Base-by-base conservation (phyloP, 2,113 vertebrate genomes). In the Isurus oxyrinchus region DNA sequence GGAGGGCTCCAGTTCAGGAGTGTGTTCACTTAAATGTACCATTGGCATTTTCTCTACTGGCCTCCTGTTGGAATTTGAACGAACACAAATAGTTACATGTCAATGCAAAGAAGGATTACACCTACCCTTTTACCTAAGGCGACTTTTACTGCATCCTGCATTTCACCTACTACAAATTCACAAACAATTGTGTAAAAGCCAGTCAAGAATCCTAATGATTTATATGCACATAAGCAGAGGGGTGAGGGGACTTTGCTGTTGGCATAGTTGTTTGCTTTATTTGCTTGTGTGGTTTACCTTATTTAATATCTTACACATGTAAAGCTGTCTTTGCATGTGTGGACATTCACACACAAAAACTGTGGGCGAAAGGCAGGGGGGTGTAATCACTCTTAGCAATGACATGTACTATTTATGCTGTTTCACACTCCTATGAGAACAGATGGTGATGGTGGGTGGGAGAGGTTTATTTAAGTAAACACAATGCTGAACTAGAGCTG, bases 331-430 rank as follows among this genome's bases (percentile, higher is more conserved):
- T 94, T 94, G 93, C 93, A 94, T 40, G 14, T 94, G 23, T 67
- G 61, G n/a, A 63, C 44, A 8, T 44, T 49, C 44, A 53, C 84
- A 21, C 31, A 59, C 31, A n/a, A 21, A 84, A 86, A 59, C 66
- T 53, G 49, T 5, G 67, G 66, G 94, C 19, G 40, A 72, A 49
- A 35, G 19, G 66, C 94, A 53, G 94, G n/a, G 44, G 21, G 66
- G 61, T 95, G 66, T 61, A 72, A 95, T 95, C 67, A 23, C n/a
- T 66, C 35, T 94, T 95, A 76, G 66, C 94, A 95, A 49, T 95
- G 66, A 44, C 94, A 55, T 19, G 27, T 72, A 67, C 49, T 76
- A 13, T 72, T 35, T 55, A 13, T 95, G 94, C 67, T 76, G 44
- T 69, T 40, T 94, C 94, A 55, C 66, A 55, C 94, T 95, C 67